Conservation (phyloP, 2,113 vertebrate genomes). For the Heptranchias perlo region DNA sequence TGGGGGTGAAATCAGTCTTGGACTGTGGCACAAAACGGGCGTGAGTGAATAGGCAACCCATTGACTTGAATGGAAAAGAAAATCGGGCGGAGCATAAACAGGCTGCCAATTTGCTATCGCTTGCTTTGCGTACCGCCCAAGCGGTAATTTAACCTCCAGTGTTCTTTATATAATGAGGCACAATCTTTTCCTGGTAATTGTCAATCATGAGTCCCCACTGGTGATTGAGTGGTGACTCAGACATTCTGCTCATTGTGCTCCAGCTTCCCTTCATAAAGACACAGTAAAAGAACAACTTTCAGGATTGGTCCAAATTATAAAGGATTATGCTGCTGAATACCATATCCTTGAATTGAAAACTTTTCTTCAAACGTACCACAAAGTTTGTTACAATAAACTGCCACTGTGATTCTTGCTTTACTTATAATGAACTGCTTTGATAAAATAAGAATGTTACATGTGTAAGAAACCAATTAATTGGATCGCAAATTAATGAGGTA, state of each 20-base stretch:
- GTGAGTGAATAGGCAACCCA: background rate
- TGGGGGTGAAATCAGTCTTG: background rate
- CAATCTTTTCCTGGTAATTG: background rate
- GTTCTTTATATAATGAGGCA: background rate
- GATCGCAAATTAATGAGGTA: background rate
- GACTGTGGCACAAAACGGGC: background rate
- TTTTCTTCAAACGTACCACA: background rate
- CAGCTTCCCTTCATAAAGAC: background rate
- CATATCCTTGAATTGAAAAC: background rate
- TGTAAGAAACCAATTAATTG: background rate
- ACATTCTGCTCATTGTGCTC: background rate
- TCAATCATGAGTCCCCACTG: too few species aligned
- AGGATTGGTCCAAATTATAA: background rate
- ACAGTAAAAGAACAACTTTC: background rate
- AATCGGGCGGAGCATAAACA: background rate
- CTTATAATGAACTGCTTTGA: background rate
- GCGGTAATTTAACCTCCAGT: background rate
- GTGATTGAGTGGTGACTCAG: background rate
- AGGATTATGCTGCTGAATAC: too few species aligned
- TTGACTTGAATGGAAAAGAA: background rate
- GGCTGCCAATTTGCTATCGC: background rate
- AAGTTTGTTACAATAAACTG: background rate
- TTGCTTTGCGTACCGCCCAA: background rate
- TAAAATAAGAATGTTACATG: background rate
- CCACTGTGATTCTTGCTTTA: background rate